Percentiles rank a stretch among this genome's conserved stretches.
These are phyloP conservation scores for Drosophila phalerata DNA, from an alignment of 2,888 invertebrate species.

Conservation along the genomic window DNA sequence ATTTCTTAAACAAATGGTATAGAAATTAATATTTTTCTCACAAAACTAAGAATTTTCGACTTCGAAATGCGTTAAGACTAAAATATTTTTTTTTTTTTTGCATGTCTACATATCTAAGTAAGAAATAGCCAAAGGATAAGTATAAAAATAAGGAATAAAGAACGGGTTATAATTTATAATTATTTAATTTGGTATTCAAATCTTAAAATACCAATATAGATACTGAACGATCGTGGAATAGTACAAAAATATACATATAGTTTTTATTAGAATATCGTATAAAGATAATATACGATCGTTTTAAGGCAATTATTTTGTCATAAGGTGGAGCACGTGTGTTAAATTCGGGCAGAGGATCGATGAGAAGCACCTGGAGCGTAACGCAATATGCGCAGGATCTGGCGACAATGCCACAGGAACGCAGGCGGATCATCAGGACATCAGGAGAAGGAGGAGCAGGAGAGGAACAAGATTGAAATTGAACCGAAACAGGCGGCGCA, in stretches of 20 bases:
- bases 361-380: conserved; percentile 58
- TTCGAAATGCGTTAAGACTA: too few relatives aligned
- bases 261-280: neutral
- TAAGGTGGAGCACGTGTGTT: conserved; percentile 28
- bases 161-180: too few relatives aligned
- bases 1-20: too few relatives aligned
- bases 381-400: conserved; percentile 47
- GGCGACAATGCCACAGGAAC: conserved; percentile 21
- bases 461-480: conserved; percentile 5
- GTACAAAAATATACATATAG: neutral
- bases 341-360: neutral
- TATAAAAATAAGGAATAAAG: too few relatives aligned
- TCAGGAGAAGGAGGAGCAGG: neutral
- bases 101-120: too few relatives aligned
- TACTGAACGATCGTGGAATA: too few relatives aligned
- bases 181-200: too few relatives aligned
- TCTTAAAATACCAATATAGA: too few relatives aligned
- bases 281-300: neutral
- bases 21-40: too few relatives aligned
- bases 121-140: too few relatives aligned
- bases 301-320: neutral
- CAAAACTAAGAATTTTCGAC: too few relatives aligned
- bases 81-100: too few relatives aligned
- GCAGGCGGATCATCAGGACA: conserved; percentile 6
- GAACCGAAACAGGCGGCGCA: conserved; percentile 17